phyloP scores from a whole-genome alignment of 2,888 invertebrate species.

The Rhagonycha fulva region DNA sequence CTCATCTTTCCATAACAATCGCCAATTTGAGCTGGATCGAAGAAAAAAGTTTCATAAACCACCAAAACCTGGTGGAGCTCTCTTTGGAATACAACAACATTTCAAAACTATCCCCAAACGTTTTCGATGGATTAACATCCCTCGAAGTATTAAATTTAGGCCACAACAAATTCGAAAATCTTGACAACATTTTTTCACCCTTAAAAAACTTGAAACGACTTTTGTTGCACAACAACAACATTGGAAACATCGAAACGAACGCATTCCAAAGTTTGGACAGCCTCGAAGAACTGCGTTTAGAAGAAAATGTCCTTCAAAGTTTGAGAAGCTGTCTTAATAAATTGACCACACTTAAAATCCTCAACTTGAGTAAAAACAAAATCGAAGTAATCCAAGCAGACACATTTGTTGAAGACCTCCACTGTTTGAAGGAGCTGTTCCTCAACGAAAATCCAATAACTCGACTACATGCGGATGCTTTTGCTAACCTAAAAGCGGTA shows the following conservation, averaged over 20 bases:
- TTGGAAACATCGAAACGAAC: background rate
- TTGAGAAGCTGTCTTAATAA: background rate
- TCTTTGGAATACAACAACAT: background rate
- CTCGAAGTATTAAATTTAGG: background rate
- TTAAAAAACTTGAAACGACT: background rate
- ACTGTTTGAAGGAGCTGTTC: background rate
- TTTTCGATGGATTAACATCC: background rate
- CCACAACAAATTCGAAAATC: background rate
- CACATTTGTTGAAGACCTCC: background rate
- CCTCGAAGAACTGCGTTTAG: background rate
- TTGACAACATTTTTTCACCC: background rate
- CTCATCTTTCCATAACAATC: background rate
- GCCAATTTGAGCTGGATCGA: background rate
- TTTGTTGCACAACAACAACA: background rate
- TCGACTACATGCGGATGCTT: background rate
- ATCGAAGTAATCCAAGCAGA: background rate
- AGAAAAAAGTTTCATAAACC: background rate
- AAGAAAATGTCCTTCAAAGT: background rate
- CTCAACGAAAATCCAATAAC: background rate
- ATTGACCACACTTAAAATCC: background rate
- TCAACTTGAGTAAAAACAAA: background rate
- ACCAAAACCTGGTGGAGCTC: background rate
- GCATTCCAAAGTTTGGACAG: background rate
- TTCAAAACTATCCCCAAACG: background rate
- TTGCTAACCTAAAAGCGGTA: background rate